Base-by-base conservation (phyloP, 2,113 vertebrate species). In the Lampris incognitus region DNA sequence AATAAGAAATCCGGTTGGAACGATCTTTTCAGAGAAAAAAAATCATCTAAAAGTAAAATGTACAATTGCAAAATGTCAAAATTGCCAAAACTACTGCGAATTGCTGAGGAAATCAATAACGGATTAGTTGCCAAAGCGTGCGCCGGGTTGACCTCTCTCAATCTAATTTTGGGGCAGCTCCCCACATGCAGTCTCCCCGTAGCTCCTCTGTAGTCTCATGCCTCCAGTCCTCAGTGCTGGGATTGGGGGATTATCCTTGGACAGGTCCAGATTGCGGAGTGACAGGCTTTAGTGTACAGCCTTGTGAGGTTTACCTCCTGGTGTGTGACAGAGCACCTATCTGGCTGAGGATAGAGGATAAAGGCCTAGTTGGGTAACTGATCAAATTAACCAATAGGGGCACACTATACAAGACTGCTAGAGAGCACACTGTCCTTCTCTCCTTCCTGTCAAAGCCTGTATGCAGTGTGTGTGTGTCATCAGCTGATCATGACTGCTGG, bases 171-270 rank as follows among this genome's bases (percentile, higher is more conserved):
- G 39, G 38, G 9, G 56, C 63, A 49, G 13, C 62, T 69, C 54
- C 24, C 24, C 38, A 24, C 40, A 50, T 71, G 44, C 48, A 66
- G 44, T 9, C 63, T 64, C 52, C 9, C 38, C 52, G 38, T 38
- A 41, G 65, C 72, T 66, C 83, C 58, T 40, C 11, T 46, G 24
- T 48, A 11, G 59, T 66, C 37, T 6, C 6, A 3, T 66, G 56
- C 69, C 40, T 39, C 24, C 46, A 24, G 56, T 40, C 48, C 72
- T 76, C 42, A 72, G 62, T 49, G 0, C 72, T 62, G 49, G 60
- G 70, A 81, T 71, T 74, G 49, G 67, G 24, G 90, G 90, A 91
- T 94, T 91, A 94, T 87, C 89, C 78, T 24, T n/a, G 2, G 48
- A 52, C 60, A 63, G 75, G 69, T 83, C 74, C 92, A 90, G 90